These are phyloP conservation scores for Polypterus bichir DNA, from an alignment of 2,113 vertebrate genomes.

Conservation along the genomic window DNA sequence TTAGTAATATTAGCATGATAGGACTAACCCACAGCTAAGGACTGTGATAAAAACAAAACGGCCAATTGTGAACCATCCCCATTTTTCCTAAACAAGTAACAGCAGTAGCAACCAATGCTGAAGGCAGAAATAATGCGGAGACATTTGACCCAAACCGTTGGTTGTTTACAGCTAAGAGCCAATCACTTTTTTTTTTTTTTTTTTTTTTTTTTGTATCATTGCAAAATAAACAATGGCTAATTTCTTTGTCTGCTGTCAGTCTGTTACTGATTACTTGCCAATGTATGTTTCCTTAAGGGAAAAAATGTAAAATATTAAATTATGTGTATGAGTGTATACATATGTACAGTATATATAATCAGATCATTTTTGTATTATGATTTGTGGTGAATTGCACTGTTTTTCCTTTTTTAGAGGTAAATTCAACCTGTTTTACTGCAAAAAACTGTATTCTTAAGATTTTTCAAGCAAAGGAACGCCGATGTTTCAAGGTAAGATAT, in stretches of 20 bases:
- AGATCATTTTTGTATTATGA: no score
- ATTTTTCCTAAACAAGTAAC: conserved; percentile 28
- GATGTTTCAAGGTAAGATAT: no score
- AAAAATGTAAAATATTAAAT: no score
- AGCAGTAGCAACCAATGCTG: conserved; percentile 8
- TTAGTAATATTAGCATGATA: conserved; percentile 11
- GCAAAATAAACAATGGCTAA: conserved; percentile 28
- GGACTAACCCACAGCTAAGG: conserved; percentile 6
- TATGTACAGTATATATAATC: no score
- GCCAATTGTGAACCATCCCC: not conserved
- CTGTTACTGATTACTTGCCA: not conserved
- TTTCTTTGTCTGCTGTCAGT: conserved; percentile 13
- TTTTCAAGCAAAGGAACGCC: no score
- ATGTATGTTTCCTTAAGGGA: no score
- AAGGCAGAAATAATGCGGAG: not conserved
- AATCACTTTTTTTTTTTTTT: conserved; percentile 19
- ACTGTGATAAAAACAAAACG: not conserved
- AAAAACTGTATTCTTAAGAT: no score
- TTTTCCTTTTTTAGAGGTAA: no score
- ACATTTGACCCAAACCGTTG: not conserved
- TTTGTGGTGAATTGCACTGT: no score
- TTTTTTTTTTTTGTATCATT: conserved; percentile 35
- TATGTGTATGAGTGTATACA: no score
- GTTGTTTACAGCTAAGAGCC: conserved; percentile 27
- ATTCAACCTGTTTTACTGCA: no score